These are phyloP conservation scores for Muscicapa striata DNA, from an alignment of 2,797 vertebrate genomes.

Conservation along the genomic window DNA sequence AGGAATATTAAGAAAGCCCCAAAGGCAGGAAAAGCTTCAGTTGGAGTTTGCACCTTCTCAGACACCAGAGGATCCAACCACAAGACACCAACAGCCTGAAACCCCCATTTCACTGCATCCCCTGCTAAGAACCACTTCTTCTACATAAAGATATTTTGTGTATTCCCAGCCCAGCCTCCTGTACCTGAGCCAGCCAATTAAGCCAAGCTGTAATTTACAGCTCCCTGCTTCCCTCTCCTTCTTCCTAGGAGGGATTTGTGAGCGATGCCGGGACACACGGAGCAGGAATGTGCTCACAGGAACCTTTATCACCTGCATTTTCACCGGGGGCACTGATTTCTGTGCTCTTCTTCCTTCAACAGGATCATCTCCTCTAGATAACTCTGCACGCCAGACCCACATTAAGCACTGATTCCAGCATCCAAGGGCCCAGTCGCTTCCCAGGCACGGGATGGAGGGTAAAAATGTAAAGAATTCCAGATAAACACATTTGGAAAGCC, in stretches of 20 bases:
- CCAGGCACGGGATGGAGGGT: slow-evolving; percentile 3
- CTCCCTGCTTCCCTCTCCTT: background rate
- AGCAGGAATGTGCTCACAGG: background rate
- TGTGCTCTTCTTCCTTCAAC: slow-evolving; percentile 46
- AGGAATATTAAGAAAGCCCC: slow-evolving; percentile 33
- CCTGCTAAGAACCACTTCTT: slow-evolving; percentile 23
- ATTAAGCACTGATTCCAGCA: background rate
- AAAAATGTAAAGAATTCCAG: slow-evolving; percentile 76
- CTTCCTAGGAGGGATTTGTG: background rate
- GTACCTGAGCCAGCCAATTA: slow-evolving; percentile 19
- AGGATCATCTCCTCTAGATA: slow-evolving; percentile 53
- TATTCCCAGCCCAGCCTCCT: slow-evolving; percentile 19
- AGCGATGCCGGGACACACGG: accelerated
- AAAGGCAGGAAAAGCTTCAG: slow-evolving; percentile 6
- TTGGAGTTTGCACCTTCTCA: slow-evolving; percentile 56
- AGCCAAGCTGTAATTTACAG: slow-evolving; percentile 32
- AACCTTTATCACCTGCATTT: slow-evolving; percentile 21
- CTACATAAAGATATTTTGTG: slow-evolving; percentile 31
- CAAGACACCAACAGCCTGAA: slow-evolving; percentile 38
- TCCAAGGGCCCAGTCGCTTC: background rate
- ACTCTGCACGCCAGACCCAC: background rate
- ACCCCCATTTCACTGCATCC: background rate
- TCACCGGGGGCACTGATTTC: background rate
- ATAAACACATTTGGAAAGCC: slow-evolving; percentile 71
- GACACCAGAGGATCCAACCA: slow-evolving; percentile 44